Base-by-base conservation (phyloP, 2,797 vertebrate species). In the Antennarius maculatus region DNA sequence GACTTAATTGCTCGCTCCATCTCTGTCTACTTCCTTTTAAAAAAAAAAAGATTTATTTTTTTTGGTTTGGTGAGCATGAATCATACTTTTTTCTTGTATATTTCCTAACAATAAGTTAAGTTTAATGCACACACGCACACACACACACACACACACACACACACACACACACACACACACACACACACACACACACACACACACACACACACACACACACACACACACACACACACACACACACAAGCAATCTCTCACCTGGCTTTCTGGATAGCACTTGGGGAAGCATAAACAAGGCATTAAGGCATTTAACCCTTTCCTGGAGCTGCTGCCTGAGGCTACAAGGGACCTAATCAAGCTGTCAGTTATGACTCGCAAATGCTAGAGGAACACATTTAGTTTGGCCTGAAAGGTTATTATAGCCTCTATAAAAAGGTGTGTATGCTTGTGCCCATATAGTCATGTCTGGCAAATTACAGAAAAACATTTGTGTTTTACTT, bases 341-440 rank as follows among this genome's bases (percentile, higher is more conserved):
- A 17, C 23, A 69, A 58, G 71, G 82, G 85, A 90, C 87, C 88
- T 90, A 88, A 88, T 89, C 81, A 79, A 81, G 66, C 74, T 89
- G 86, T 83, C 87, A 90, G 86, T 90, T 84, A 82, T 66, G 31
- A 60, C 60, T 56, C 60, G 78, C 75, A 77, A 71, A 87, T 85
- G 69, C 65, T 83, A 82, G 86, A 89, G 23, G 45, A 86, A 84
- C 67, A 66, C 53, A 63, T 66, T 71, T 56, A 76, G 72, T 66
- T 47, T 66, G 73, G 58, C 56, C 74, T 80, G 66, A 90, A 93
- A 92, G 90, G 88, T 92, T 89, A 91, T 69, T 67, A 11, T 63
- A 71, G 61, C 69, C 69, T 69, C 18, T 6, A 29, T 58, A 49
- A 71, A 61, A 43, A 70, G n/a, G 45, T 42, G 17, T 67, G 56